phyloP scores from a whole-genome alignment of 2,113 vertebrate genomes.

The Gallinago jamesoni region DNA sequence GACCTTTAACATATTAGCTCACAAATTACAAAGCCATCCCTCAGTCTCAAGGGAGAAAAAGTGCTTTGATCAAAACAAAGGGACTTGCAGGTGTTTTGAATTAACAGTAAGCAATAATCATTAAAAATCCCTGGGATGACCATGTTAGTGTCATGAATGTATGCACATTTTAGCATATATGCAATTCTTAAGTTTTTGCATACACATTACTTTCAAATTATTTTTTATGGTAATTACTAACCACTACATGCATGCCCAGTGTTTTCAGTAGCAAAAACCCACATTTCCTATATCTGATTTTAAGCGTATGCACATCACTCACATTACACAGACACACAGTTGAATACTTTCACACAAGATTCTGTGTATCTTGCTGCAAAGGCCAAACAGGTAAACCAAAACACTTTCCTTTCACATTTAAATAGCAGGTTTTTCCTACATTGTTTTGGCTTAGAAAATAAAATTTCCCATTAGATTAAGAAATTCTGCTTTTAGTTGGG shows the following conservation, averaged over 20 bases:
- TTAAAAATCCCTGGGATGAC: slow-evolving; percentile 59
- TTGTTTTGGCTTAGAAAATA: slow-evolving; percentile 59
- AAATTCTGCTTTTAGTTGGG: slow-evolving; percentile 54
- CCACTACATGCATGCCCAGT: background rate
- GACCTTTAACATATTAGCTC: slow-evolving; percentile 81
- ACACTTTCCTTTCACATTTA: slow-evolving; percentile 37
- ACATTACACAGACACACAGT: background rate
- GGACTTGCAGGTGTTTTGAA: slow-evolving; percentile 75
- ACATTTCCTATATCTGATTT: background rate
- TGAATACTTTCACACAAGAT: background rate
- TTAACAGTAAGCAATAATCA: slow-evolving; percentile 71
- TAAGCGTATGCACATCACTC: background rate
- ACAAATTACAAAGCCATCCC: slow-evolving; percentile 74
- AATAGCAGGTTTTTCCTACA: background rate
- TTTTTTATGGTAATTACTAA: background rate
- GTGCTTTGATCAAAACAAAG: slow-evolving; percentile 78
- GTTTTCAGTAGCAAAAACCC: background rate
- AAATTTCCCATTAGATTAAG: slow-evolving; percentile 51
- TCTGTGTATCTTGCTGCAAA: background rate
- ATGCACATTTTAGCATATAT: slow-evolving; percentile 18
- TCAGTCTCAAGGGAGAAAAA: slow-evolving; percentile 55
- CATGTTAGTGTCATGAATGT: background rate
- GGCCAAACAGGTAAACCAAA: slow-evolving; percentile 35
- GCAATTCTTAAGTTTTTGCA: background rate
- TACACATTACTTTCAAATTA: background rate